These are phyloP conservation scores for Drosophila mimica DNA, from an alignment of 2,888 invertebrate genomes.

Conservation along the genomic window DNA sequence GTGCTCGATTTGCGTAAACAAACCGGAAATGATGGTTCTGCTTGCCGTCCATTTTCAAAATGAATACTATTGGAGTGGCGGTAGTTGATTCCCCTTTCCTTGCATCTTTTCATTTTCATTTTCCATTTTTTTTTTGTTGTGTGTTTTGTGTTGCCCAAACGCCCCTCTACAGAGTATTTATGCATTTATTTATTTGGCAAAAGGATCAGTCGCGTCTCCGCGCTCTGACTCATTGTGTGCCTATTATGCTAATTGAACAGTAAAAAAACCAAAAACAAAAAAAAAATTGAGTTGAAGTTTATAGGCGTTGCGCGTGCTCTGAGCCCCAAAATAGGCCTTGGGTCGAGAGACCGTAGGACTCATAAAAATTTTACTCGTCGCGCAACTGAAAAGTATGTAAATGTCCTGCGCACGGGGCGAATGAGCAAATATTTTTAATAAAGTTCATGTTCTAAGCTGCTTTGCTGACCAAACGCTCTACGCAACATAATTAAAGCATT, in stretches of 20 bases:
- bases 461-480: constrained; percentile 66
- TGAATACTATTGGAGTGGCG: constrained; percentile 37
- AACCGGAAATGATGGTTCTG: constrained; percentile 81
- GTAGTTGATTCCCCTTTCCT: constrained; percentile 3
- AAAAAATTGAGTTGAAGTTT: constrained; percentile 55
- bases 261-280: constrained; percentile 58
- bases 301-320: constrained; percentile 73
- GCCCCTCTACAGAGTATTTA: constrained; percentile 63
- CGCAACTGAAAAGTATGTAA: constrained; percentile 67
- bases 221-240: constrained; percentile 65
- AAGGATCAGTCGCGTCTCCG: constrained; percentile 73
- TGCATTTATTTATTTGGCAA: constrained; percentile 79
- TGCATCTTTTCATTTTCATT: background rate
- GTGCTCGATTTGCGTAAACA: constrained; percentile 82
- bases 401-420: constrained; percentile 49
- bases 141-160: background rate
- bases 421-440: constrained; percentile 79
- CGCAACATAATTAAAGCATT: constrained; percentile 74
- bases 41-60: constrained; percentile 73
- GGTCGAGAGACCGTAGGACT: constrained; percentile 28
- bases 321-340: constrained; percentile 57
- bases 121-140: background rate
- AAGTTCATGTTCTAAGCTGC: constrained; percentile 72
- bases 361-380: constrained; percentile 72
- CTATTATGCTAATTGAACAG: constrained; percentile 83